Percentiles rank a stretch among this genome's conserved stretches.
These are phyloP conservation scores for Temnopleurus reevesii DNA, from an alignment of 53 echinoderm and acorn worm species.

Conservation along the genomic window DNA sequence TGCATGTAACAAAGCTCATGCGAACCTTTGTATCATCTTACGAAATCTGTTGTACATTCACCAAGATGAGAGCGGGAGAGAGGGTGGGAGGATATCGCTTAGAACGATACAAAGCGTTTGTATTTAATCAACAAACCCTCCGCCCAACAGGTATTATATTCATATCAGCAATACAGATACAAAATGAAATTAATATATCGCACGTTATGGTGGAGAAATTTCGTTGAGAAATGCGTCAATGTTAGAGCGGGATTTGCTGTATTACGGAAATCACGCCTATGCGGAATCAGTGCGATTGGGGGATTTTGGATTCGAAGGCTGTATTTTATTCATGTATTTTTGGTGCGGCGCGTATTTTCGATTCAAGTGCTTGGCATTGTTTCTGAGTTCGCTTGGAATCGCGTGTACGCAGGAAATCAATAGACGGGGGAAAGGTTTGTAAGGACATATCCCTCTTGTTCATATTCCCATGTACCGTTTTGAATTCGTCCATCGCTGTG, in stretches of 20 bases:
- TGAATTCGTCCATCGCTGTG: slow-evolving; percentile 5
- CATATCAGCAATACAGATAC: background rate
- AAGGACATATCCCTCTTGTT: background rate
- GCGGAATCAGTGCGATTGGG: background rate
- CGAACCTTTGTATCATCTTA: background rate
- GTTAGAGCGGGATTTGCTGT: background rate
- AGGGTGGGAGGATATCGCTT: background rate
- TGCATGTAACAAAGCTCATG: background rate
- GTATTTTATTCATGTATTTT: slow-evolving; percentile 37
- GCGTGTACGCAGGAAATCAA: background rate
- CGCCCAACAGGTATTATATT: background rate
- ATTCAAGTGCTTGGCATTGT: slow-evolving; percentile 8
- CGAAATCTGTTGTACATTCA: background rate
- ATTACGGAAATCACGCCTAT: background rate
- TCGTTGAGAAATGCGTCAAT: background rate
- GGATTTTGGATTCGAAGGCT: background rate
- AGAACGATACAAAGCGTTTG: background rate
- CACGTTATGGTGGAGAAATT: background rate
- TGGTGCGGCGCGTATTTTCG: background rate
- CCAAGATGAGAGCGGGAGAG: background rate
- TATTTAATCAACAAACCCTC: background rate
- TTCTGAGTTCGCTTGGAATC: background rate
- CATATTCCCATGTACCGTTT: slow-evolving; percentile 8
- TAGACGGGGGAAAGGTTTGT: background rate
- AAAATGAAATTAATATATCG: background rate